Conservation (phyloP, 1,140 invertebrate genomes). For the Calycopis cecrops region DNA sequence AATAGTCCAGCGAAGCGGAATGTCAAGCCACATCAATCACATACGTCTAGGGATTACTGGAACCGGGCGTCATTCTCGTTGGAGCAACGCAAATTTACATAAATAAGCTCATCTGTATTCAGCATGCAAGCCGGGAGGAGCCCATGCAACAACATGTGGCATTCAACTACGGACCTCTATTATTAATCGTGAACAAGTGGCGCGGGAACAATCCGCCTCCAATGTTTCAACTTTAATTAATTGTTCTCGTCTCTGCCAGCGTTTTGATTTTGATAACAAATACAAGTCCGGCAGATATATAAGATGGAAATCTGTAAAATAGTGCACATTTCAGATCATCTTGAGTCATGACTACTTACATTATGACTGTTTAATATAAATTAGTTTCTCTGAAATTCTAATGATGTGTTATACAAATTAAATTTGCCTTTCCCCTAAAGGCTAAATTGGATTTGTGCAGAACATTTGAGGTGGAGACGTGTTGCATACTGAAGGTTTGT, state of each 20-base stretch:
- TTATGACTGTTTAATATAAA: too few relatives aligned
- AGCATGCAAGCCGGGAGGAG: conserved; percentile 50
- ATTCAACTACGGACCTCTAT: conserved; percentile 60
- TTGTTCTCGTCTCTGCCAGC: conserved; percentile 16
- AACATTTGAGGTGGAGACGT: too few relatives aligned
- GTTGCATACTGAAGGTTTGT: too few relatives aligned
- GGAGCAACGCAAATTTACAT: conserved; percentile 61
- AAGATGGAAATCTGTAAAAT: too few relatives aligned
- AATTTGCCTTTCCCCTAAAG: too few relatives aligned
- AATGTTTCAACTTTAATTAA: conserved; percentile 45
- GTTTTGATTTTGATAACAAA: neutral
- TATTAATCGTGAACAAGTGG: conserved; percentile 63
- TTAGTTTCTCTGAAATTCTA: too few relatives aligned
- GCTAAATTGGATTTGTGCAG: too few relatives aligned
- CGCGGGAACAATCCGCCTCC: conserved; percentile 32
- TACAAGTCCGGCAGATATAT: too few relatives aligned
- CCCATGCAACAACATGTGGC: conserved; percentile 65
- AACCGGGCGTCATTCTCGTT: conserved; percentile 47
- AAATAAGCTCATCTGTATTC: conserved; percentile 71
- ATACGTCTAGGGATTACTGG: conserved; percentile 51
- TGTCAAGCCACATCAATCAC: conserved; percentile 56
- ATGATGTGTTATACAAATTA: too few relatives aligned
- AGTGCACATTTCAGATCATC: too few relatives aligned
- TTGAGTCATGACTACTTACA: too few relatives aligned
- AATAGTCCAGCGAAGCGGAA: conserved; percentile 37